Base-by-base conservation (phyloP, 2,113 vertebrate genomes). In the Lampris incognitus region DNA sequence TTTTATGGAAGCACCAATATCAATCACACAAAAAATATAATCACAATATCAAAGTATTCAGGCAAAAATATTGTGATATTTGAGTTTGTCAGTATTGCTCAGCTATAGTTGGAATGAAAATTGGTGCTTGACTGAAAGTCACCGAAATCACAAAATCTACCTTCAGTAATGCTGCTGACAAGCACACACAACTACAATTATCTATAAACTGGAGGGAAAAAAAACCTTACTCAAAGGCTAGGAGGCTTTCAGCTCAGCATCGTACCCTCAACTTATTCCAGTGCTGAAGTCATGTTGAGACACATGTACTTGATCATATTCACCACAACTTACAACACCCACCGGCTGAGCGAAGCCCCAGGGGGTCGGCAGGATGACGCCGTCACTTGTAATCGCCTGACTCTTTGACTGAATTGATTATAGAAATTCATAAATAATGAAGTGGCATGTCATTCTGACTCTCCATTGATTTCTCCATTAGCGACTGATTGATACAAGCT, bases 401-500 rank as follows among this genome's bases (percentile, higher is more conserved):
- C 64, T 72, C 60, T 60, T 78, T 72, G 55, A 76, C 46, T 59
- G 69, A 74, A 91, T 87, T 89, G 87, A 92, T 91, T 84, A 90
- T 85, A 85, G 68, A 91, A 90, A 94, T 85, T 73, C 84, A 93
- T 91, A 86, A 87, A 91, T 92, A 93, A 94, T 92, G 89, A 92
- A 91, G 82, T 83, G 76, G 61, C 63, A 50, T 83, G 85, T 80
- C 85, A 69, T 89, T 88, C 72, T 90, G 87, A 91, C 84, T 88
- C 63, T 64, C 10, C 5, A 94, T 94, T 40, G 93, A 94, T 92
- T 92, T 93, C 39, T 46, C 83, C 80, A 89, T 93, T 91, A 93
- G 83, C 69, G 54, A 81, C 82, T 93, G 92, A 94, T 92, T 92
- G 89, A 94, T 93, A 91, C 90, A 92, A 91, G 91, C 86, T 81